Base-by-base conservation (phyloP, 2,797 vertebrate species). In the Dromococcyx pavoninus region DNA sequence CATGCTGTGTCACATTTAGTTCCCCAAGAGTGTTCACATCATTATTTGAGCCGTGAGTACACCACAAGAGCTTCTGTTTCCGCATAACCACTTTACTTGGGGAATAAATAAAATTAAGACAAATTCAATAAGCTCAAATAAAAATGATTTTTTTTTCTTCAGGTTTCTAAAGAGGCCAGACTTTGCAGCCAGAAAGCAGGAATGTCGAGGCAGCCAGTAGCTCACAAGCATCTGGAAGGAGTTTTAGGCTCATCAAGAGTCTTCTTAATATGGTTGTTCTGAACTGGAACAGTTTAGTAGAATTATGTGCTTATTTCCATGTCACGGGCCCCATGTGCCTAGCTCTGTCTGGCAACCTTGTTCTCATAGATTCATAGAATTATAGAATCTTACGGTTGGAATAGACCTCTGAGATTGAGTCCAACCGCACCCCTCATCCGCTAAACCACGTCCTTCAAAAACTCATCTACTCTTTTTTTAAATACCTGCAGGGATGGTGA, bases 81-180 rank as follows among this genome's bases (percentile, higher is more conserved):
- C 91, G 78, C 43, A 41, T n/a, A 70, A 77, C 44, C 18, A 22
- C 82, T 91, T 86, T 51, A 66, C 60, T 50, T 58, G n/a, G 74
- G 48, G 70, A 94, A 90, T 23, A 88, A 91, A 88, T 57, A 84
- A 81, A 67, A 80, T 71, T 51, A 56, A 86, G 80, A 78, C 44
- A 32, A 92, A 95, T 75, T 69, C 12, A 73, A 85, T 87, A 72
- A 66, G 18, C n/a, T 81, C 43, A 70, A 77, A 75, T 70, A 75
- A 89, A 95, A 89, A 62, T 62, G 61, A 62, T 4, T 2, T 51
- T 35, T 1, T 60, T 76, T 62, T 51, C 51, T 84, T 37, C 9
- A 10, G 33, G n/a, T 33, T 75, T 86, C 73, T 88, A 75, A 78
- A 92, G 54, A 86, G 62, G 83, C 10, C 53, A 57, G 39, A 70